Conservation (phyloP, 2,797 vertebrate genomes). For the Melanotaenia pygmaea region DNA sequence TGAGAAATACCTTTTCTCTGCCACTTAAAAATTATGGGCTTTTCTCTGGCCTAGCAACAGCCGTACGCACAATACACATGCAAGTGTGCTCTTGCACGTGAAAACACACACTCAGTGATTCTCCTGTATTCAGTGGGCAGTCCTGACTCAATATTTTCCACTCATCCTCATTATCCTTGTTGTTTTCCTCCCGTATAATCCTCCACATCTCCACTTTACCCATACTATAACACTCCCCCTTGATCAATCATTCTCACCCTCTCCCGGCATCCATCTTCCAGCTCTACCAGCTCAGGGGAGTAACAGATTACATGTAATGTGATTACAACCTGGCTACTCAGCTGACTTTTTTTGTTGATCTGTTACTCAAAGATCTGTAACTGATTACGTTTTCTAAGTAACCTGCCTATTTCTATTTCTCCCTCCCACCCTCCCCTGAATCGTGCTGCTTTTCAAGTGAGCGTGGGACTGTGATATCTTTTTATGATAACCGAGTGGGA, state of each 20-base stretch:
- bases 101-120: slow-evolving; percentile 34
- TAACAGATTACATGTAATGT: slow-evolving; percentile 50
- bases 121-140: slow-evolving; percentile 66
- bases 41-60: too few relatives aligned
- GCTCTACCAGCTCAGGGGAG: slow-evolving; percentile 11
- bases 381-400: slow-evolving; percentile 70
- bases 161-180: slow-evolving; percentile 64
- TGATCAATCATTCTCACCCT: slow-evolving; percentile 56
- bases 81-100: slow-evolving; percentile 21
- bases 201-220: slow-evolving; percentile 42
- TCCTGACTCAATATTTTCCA: slow-evolving; percentile 63
- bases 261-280: slow-evolving; percentile 22
- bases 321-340: slow-evolving; percentile 29
- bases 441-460: slow-evolving; percentile 80
- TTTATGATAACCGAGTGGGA: slow-evolving; percentile 85
- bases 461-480: slow-evolving; percentile 87
- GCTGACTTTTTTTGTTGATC: neutral
- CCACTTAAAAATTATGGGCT: too few relatives aligned
- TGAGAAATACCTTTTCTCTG: too few relatives aligned
- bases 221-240: slow-evolving; percentile 50
- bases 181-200: slow-evolving; percentile 47
- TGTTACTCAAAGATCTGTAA: slow-evolving; percentile 51
- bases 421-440: slow-evolving; percentile 66
- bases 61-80: too few relatives aligned
- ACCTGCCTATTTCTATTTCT: slow-evolving; percentile 70